Conservation (phyloP, 2,113 vertebrate species). For the Ictalurus punctatus region DNA sequence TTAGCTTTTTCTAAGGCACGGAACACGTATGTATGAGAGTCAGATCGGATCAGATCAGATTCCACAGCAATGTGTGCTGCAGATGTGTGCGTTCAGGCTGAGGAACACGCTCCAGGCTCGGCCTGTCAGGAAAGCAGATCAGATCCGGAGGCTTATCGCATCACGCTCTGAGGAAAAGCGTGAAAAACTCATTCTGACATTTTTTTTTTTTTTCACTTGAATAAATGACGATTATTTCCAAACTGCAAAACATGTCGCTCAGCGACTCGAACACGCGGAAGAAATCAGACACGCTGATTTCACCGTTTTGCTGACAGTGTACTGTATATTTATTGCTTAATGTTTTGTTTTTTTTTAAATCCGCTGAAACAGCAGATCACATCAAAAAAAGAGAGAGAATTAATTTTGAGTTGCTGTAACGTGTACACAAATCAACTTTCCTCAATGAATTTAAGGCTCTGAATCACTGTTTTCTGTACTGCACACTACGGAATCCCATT, state of each 20-base stretch:
- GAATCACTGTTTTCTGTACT: too few species aligned
- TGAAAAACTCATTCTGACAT: background rate
- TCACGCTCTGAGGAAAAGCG: background rate
- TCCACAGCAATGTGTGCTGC: conserved; percentile 67
- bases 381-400: too few species aligned
- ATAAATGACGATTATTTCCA: background rate
- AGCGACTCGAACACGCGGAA: background rate
- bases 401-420: too few species aligned
- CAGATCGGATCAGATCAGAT: conserved; percentile 61
- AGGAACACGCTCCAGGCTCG: conserved; percentile 16
- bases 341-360: background rate
- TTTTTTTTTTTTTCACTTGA: background rate
- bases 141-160: background rate
- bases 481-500: too few species aligned
- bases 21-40: conserved; percentile 47
- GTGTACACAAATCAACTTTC: too few species aligned
- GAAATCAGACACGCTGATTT: background rate
- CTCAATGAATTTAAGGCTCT: too few species aligned
- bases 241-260: background rate
- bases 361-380: too few species aligned
- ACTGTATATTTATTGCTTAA: background rate
- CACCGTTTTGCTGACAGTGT: background rate
- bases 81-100: conserved; percentile 67
- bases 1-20: conserved; percentile 34
- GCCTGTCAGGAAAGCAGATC: background rate